Evolutionary conservation across 92 coral and sea anemone species (phyloP).

Genomic region (Nematostella vectensis): DNA sequence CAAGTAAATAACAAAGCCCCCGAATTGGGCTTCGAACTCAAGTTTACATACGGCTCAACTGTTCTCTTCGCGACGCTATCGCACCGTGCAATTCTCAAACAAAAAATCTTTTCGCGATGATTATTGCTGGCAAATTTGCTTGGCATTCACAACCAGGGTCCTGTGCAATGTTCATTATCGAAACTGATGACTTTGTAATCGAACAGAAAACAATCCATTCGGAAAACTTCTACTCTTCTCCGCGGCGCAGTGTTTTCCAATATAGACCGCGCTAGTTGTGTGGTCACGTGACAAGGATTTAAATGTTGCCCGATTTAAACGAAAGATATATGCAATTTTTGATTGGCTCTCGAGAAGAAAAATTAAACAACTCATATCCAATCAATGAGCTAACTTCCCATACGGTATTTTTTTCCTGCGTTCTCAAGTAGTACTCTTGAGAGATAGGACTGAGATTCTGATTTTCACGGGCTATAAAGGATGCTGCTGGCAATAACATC

Average conservation of each 20-base stretch:
- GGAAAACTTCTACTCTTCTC: neutral
- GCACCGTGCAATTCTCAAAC: neutral
- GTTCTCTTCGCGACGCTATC: neutral
- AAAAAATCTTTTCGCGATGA: neutral
- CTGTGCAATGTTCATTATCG: neutral
- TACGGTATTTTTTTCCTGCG: no score
- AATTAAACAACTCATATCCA: no score
- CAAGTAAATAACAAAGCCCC: slow-evolving; percentile 2
- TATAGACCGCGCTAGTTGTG: neutral
- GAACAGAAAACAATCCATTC: neutral
- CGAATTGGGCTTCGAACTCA: slow-evolving; percentile 3
- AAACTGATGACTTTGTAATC: neutral
- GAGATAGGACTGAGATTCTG: no score
- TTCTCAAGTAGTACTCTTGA: no score
- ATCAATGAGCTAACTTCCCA: no score
- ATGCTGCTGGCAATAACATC: no score
- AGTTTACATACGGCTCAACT: slow-evolving; percentile 7
- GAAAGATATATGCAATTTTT: no score
- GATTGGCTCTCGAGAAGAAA: no score
- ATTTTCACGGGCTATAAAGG: no score
- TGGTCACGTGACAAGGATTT: slow-evolving; percentile 12
- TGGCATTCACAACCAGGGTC: neutral
- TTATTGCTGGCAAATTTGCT: neutral
- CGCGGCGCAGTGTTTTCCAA: neutral
- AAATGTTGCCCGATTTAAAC: no score